Conservation (phyloP, 92 coral and sea anemone genomes). For the Bergia sp. region DNA sequence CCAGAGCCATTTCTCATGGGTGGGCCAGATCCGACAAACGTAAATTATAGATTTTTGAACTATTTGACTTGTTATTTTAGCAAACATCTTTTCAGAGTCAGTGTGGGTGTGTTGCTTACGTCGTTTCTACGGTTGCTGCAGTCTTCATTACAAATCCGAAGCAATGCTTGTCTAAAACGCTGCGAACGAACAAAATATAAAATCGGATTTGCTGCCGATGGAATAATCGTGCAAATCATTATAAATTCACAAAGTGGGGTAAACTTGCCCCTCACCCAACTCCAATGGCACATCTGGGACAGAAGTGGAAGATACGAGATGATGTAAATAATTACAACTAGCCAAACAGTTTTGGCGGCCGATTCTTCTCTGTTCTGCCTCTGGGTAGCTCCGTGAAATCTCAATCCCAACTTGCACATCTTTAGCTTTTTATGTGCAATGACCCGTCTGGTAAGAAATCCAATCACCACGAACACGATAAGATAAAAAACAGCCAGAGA, state of each 20-base stretch:
- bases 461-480: neutral
- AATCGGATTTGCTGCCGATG: constrained; percentile 20
- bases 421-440: neutral
- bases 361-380: constrained; percentile 12
- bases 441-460: constrained; percentile 15
- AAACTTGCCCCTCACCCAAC: neutral
- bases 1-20: too few species aligned
- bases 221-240: neutral
- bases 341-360: constrained; percentile 10
- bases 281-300: neutral
- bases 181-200: constrained; percentile 24
- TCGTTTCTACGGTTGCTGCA: too few species aligned
- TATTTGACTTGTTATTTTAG: neutral
- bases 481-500: neutral
- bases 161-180: constrained; percentile 18
- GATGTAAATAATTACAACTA: constrained; percentile 5
- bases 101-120: neutral
- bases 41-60: neutral
- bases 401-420: neutral
- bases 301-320: neutral
- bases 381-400: constrained; percentile 13
- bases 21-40: too few species aligned
- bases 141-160: neutral
- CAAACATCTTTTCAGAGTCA: neutral
- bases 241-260: neutral